Evolutionary conservation across 2,888 invertebrate genomes (phyloP), one percentile per base, ranked within the genome.

Genomic region (Xanthorhoe spadicearia): DNA sequence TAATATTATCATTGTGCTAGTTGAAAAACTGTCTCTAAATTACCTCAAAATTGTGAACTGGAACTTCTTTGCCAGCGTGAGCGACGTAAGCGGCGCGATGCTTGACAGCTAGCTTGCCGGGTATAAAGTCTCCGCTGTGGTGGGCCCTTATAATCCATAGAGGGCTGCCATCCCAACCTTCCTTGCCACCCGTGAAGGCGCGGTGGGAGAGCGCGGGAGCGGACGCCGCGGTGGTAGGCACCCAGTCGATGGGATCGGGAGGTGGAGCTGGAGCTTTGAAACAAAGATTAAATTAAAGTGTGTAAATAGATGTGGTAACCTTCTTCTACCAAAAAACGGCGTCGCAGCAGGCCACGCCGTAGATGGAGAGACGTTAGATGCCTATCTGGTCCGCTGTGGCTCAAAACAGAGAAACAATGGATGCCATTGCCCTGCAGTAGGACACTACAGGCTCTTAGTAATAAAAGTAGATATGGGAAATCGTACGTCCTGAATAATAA

Each of bases 41-140:
- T 75, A 93, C 93, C 86, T 93, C 93, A 78, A 93, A 89, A 66
- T 90, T 90, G 71, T 90, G 87, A 0, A 93, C 90, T 10, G 88
- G 85, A 2, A 93, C 71, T 80, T 93, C 93, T 72, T 77, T 85
- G 0, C 90, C 89, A 1, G 76, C 80, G 58, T 88, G 82, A 0
- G 92, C 85, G 23, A 93, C 79, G 62, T 84, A 93, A 0, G 93
- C 93, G 0, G 85, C 72, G 8, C 83, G 81, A 71, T 89, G 89
- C 60, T 86, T 90, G 48, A 88, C 77, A 5, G 90, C 88, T 18
- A 93, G 77, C 67, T 93, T 94, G 1, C 93, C 93, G 0, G 92
- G 92, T 4, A 93, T 72, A 0, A 90, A 76, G 54, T 90, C 89
- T 10, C 91, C 92, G 35, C 82, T 83, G 71, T 90, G 87, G 50